Evolutionary conservation across 2,888 invertebrate genomes (phyloP), one percentile per base, ranked within the genome.

Genomic region (Empis stercorea): DNA sequence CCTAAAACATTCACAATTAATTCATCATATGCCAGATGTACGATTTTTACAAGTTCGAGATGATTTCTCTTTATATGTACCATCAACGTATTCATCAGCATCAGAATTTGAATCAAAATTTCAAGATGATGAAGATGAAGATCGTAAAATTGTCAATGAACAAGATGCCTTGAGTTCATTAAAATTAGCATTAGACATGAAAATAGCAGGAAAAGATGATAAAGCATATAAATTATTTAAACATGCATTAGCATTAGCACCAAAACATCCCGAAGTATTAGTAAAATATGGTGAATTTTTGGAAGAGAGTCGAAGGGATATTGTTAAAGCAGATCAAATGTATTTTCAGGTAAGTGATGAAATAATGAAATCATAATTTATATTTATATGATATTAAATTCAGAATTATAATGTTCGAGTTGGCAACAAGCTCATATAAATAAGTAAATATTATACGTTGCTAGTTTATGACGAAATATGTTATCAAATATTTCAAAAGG

Each of bases 261-360:
- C 96, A 0, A 80, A 83, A 57, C 88, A 96, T 71, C 87, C 94
- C 0, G 94, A 96, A 60, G 82, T 96, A 43, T 72, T 97, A 10
- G 87, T 88, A 53, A 84, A 87, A 59, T 96, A 88, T 63, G 96
- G 96, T 11, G 92, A 94, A 66, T 93, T 92, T 64, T 67, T 95
- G 48, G 95, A 96, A 68, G 79, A 85, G 53, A 82, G 82, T 15
- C 79, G 86, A 54, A 78, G 86, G 30, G 88, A 96, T 67, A 73
- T 95, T 14, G 78, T 95, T 4, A 77, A 78, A 61, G 97, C 97
- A 1, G 94, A 97, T 71, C 87, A 88, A 61, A 75, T 88, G 59
- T 97, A 95, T 63, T 81, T 81, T 52, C 79, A 85, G 65, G 91
- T 73, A 60, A 50, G 48, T 11, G 2, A 17, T 4, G n/a, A 17